Base-by-base conservation (phyloP, 1,140 invertebrate genomes). In the Scaptomyza montana region DNA sequence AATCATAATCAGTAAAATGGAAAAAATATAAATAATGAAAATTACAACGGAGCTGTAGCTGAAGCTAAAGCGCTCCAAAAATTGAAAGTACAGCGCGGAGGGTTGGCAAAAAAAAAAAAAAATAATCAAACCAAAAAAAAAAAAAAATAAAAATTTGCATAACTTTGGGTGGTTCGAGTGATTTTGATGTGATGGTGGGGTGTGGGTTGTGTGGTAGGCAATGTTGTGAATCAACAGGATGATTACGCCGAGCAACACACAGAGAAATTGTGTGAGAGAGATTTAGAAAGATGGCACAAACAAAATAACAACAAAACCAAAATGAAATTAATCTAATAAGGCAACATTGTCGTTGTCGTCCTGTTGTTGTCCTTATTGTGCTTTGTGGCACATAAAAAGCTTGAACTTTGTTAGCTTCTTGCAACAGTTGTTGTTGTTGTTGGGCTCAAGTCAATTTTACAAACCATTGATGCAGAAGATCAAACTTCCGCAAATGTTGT, bases 381-480 rank as follows among this genome's bases (percentile, higher is more conserved):
- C 36, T 5, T 43, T 51, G 46, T 25, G 43, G 25, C 25, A 55
- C 39, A 46, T 39, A 33, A 33, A 7, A 33, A 33, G 30, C 62
- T 54, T 50, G 74, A 67, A 71, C 41, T 63, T 77, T 82, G 71
- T 70, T 72, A 68, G 63, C 70, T 63, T 36, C 61, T 59, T 54
- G 5, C 36, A 49, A 13, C 12, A 36, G 49, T 41, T 70, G 30
- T 33, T 54, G 53, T 56, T 68, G 46, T 30, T 77, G 56, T 63
- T 53, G 68, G 53, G 66, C 69, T 54, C 89, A 85, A 90, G 89
- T 90, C 87, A 90, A 90, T 90, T 90, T 90, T 77, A 90, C 89
- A 90, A 90, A 65, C 84, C 89, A 90, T 90, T 90, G 89, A 90
- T 90, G 89, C 89, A 90, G 89, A 90, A 90, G 89, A 90, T 90